Evolutionary conservation across 1,140 invertebrate genomes (phyloP).

Genomic region (Cephus cinctus): DNA sequence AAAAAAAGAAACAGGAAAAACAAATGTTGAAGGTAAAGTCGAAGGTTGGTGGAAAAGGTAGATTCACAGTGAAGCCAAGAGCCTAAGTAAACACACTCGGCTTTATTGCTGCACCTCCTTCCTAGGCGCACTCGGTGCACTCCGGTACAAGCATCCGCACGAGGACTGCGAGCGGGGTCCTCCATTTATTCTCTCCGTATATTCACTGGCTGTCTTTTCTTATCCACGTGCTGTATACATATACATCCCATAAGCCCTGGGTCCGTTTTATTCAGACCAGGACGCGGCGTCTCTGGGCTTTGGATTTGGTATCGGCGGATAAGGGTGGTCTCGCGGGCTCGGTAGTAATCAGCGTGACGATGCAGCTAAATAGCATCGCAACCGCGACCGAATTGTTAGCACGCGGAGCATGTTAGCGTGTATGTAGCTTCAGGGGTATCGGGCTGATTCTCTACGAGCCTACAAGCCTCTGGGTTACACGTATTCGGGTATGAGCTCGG

Average conservation of each 20-base stretch:
- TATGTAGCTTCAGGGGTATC: conserved; percentile 28
- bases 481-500: conserved; percentile 23
- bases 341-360: conserved; percentile 41
- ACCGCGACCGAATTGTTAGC: conserved; percentile 48
- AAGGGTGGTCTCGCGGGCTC: background rate
- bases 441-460: conserved; percentile 26
- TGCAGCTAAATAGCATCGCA: conserved; percentile 48
- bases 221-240: no score
- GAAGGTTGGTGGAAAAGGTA: no score
- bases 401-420: conserved; percentile 41
- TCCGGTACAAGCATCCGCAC: background rate
- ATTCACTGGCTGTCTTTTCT: no score
- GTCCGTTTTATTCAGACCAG: no score
- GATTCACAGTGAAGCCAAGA: conserved; percentile 42
- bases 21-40: no score
- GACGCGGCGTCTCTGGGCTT: no score
- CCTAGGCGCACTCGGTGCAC: background rate
- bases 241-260: no score
- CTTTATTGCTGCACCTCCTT: conserved; percentile 51
- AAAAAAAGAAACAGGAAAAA: no score
- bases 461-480: conserved; percentile 26
- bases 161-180: background rate
- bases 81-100: conserved; percentile 53
- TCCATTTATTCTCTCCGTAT: no score
- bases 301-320: no score